These are phyloP conservation scores for Mugil cephalus DNA, from an alignment of 2,113 vertebrate genomes.

Conservation along the genomic window DNA sequence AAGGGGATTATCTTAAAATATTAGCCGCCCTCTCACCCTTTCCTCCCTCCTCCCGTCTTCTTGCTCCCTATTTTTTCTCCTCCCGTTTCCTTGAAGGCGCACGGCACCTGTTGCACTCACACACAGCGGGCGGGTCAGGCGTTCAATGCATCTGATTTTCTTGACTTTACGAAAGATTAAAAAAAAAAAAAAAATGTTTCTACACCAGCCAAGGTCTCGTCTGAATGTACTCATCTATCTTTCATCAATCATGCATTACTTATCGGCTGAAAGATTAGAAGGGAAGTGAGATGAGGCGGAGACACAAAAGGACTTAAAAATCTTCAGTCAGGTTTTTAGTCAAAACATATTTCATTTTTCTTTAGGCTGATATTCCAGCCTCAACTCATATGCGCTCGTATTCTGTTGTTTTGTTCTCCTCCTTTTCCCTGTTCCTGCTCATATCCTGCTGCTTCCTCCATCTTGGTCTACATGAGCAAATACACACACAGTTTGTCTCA, in stretches of 20 bases:
- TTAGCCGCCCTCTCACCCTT: slow-evolving; percentile 60
- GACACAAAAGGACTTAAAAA: neutral
- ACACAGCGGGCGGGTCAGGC: neutral
- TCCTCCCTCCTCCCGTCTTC: slow-evolving; percentile 35
- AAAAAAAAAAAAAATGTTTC: neutral
- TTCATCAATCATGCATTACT: neutral
- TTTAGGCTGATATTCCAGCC: slow-evolving; percentile 1
- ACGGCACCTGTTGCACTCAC: slow-evolving; percentile 64
- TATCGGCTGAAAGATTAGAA: neutral
- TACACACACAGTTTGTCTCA: too few species aligned
- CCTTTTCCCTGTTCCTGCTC: too few species aligned
- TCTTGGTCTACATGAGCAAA: too few species aligned
- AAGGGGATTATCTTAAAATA: slow-evolving; percentile 81
- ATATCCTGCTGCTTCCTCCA: too few species aligned
- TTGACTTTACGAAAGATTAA: neutral
- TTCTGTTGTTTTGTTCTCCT: too few species aligned
- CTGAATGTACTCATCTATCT: neutral
- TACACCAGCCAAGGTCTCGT: neutral
- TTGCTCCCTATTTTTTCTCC: neutral
- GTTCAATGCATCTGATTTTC: slow-evolving; percentile 5
- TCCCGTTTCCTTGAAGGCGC: slow-evolving; percentile 20
- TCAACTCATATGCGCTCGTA: too few species aligned
- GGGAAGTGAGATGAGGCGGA: neutral
- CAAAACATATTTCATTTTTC: neutral
- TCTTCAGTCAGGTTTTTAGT: too few species aligned